These are phyloP conservation scores for Leiothrix lutea DNA, from an alignment of 2,113 vertebrate species.

Conservation along the genomic window DNA sequence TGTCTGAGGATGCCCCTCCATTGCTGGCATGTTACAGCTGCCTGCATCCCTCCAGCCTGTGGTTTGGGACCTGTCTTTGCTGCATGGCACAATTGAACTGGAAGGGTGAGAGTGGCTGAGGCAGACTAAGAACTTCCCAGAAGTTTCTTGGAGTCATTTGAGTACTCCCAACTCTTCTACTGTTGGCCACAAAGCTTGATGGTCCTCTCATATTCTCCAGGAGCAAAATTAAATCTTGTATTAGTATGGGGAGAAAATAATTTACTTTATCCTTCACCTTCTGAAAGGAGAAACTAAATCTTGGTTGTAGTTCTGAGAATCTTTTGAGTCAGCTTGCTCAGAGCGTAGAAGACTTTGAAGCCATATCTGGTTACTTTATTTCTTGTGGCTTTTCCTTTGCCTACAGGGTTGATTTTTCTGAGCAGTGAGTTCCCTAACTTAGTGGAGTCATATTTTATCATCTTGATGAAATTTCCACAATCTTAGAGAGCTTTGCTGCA, in stretches of 20 bases:
- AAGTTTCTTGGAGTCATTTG: neutral
- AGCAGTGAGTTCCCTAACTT: neutral
- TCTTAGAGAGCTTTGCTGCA: neutral
- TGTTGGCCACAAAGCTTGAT: neutral
- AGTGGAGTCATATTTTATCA: neutral
- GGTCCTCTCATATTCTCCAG: neutral
- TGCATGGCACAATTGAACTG: neutral
- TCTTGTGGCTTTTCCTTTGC: neutral
- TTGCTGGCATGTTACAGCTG: neutral
- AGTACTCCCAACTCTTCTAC: neutral
- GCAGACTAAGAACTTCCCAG: neutral
- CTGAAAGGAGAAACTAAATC: neutral
- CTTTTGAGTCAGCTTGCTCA: neutral
- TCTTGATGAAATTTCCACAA: neutral
- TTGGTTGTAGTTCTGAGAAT: neutral
- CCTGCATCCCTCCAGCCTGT: rapidly evolving
- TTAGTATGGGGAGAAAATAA: neutral
- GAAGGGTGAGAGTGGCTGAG: neutral
- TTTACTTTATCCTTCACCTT: neutral
- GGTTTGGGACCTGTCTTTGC: neutral
- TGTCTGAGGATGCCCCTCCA: neutral
- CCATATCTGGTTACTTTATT: neutral
- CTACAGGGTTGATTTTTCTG: neutral
- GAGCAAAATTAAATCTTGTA: neutral
- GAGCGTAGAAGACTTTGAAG: neutral